Percentiles rank a stretch among this genome's conserved stretches.
These are phyloP conservation scores for Rallus crepitans DNA, from an alignment of 2,797 vertebrate species.

Conservation along the genomic window DNA sequence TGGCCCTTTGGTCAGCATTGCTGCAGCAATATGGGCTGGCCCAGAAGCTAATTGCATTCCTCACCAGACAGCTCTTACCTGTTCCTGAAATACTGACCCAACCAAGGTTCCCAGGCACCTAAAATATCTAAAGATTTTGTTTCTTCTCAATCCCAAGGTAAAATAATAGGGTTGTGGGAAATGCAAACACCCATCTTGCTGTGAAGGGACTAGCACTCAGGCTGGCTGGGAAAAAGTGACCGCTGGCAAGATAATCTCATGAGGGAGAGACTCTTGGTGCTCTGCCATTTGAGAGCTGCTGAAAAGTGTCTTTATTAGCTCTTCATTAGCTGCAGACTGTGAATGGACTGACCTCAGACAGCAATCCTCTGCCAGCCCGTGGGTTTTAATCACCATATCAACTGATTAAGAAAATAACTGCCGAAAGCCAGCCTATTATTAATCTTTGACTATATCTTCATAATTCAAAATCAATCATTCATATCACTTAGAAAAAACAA, in stretches of 20 bases:
- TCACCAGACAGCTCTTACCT: not conserved
- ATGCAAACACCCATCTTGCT: not conserved
- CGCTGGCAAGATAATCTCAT: not conserved
- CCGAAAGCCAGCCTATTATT: not conserved
- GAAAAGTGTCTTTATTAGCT: not conserved
- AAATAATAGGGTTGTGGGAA: not conserved
- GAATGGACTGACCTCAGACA: not conserved
- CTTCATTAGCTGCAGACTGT: not conserved
- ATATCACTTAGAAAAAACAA: not conserved
- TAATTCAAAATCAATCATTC: not conserved
- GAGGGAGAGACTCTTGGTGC: not conserved
- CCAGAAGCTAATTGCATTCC: not conserved
- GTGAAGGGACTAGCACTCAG: not conserved
- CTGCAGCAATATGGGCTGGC: not conserved
- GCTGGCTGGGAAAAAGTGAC: not conserved
- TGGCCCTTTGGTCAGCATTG: not conserved
- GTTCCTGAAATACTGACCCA: not conserved
- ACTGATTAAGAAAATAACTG: not conserved
- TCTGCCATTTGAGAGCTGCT: not conserved
- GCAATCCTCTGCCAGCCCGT: not conserved
- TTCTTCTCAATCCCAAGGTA: not conserved
- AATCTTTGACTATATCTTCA: not conserved
- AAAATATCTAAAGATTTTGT: not conserved
- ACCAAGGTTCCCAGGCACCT: not conserved
- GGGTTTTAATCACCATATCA: not conserved